These are phyloP conservation scores for Burhinus oedicnemus DNA, from an alignment of 2,113 vertebrate genomes.

Conservation along the genomic window DNA sequence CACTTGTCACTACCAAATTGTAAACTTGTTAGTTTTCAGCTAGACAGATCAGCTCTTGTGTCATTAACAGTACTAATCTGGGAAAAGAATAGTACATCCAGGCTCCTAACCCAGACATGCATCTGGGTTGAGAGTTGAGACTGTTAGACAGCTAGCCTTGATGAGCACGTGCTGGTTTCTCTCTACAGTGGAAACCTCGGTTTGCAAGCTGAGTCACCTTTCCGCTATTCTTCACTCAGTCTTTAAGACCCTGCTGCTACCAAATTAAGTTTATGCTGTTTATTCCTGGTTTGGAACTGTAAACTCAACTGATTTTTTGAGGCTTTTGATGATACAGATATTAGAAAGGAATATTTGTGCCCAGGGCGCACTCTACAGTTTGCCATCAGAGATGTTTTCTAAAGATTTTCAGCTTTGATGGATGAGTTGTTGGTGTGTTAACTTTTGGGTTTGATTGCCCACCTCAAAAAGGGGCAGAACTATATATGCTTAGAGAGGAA, in stretches of 20 bases:
- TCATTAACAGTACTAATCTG: background rate
- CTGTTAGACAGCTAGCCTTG: background rate
- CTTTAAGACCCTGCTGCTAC: background rate
- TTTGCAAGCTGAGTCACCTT: background rate
- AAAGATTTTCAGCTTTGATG: background rate
- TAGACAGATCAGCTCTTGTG: background rate
- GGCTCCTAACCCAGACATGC: background rate
- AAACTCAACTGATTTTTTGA: background rate
- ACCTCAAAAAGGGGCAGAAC: background rate
- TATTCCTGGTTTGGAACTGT: background rate
- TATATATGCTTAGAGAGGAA: background rate
- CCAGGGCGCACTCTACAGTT: background rate
- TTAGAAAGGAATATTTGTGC: background rate
- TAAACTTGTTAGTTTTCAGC: background rate
- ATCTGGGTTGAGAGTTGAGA: background rate
- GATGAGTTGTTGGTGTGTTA: background rate
- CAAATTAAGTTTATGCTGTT: background rate
- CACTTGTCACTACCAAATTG: background rate
- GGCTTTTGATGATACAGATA: background rate
- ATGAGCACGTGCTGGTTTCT: background rate
- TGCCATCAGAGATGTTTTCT: background rate
- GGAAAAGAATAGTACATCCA: background rate
- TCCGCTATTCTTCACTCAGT: background rate
- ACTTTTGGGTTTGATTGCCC: background rate
- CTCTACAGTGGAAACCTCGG: background rate